These are phyloP conservation scores for Pteropus rufus DNA, from an alignment of 2,797 vertebrate species.

Conservation along the genomic window DNA sequence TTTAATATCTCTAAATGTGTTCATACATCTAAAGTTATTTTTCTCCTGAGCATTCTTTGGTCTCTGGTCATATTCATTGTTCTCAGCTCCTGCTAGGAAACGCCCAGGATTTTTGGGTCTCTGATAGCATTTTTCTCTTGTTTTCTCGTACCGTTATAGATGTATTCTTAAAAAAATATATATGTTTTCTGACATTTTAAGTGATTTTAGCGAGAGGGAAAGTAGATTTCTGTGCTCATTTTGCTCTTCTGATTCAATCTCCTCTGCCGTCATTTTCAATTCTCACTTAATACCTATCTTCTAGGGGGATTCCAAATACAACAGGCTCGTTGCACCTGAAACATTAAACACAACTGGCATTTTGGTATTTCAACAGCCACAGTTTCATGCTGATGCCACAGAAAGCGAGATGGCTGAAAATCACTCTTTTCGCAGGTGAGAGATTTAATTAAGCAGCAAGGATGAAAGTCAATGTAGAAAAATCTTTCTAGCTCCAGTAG, in stretches of 20 bases:
- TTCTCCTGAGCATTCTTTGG: background rate
- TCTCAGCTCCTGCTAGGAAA: background rate
- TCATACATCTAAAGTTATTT: background rate
- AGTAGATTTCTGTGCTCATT: background rate
- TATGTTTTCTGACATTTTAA: background rate
- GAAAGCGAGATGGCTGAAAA: slow-evolving; percentile 72
- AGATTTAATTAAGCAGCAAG: slow-evolving; percentile 79
- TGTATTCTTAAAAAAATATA: background rate
- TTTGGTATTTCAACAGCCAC: slow-evolving; percentile 62
- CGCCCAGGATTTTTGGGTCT: background rate
- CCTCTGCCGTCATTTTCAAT: slow-evolving; percentile 45
- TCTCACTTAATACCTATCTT: slow-evolving; percentile 60
- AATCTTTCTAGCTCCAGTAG: slow-evolving; percentile 62
- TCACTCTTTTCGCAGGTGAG: slow-evolving; percentile 69
- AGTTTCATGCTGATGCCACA: slow-evolving; percentile 73
- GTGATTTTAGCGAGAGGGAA: background rate
- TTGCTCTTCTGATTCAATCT: slow-evolving; percentile 28
- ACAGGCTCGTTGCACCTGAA: slow-evolving; percentile 42
- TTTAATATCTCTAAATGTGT: background rate
- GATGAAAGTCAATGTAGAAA: slow-evolving; percentile 70
- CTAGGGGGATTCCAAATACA: slow-evolving; percentile 24
- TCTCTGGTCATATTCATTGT: background rate
- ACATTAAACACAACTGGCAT: slow-evolving; percentile 69
- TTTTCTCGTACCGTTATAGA: background rate
- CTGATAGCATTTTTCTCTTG: background rate